Evolutionary conservation across 2,113 vertebrate genomes (phyloP), one percentile per base, ranked within the genome.

Genomic region (Nannobrachium achirus): DNA sequence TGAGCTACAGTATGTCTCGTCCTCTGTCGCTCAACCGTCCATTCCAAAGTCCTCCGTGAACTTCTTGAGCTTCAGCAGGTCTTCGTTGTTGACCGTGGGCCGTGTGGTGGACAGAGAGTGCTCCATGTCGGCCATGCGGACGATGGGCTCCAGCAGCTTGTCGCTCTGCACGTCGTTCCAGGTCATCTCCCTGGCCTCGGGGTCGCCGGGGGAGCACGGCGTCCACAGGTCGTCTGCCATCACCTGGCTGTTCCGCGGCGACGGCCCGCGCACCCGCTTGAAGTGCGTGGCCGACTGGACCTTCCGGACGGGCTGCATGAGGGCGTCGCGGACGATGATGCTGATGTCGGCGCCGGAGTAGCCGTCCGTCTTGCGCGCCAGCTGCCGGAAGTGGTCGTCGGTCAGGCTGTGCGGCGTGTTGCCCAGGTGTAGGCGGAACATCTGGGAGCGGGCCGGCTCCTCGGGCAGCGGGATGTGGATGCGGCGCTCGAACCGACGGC

Each of bases 41-140:
- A 98, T 96, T 76, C 97, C 97, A 89, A 98, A 98, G 72, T 98
- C 96, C 70, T 96, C 92, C 48, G 95, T 97, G 82, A 98, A 98
- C 90, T 97, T 95, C 92, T 89, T 94, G 55, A 99, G 83, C 74
- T 98, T 97, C 52, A 91, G 80, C 87, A 98, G 67, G 84, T 98
- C 97, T 0, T 96, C 85, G 19, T 96, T 94, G 11, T 98, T 99
- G 80, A 99, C 96, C 0, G 97, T 98, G 10, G 97, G 96, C 63
- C 97, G 97, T 78, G 93, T 97, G 82, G 33, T 94, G 2, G 86
- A 49, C 4, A 94, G 83, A 0, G 97, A 99, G 33, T 87, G 90
- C 58, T 94, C 74, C 97, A 99, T 98, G 86, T 98, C 95, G 0
- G 11, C 0, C 96, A 95, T 96, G 78, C 72, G 89, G 74, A 98